A percentile compares a stretch with the other conserved stretches of the same genome.
Conservation (phyloP, 2,113 vertebrate species). For the Dipodomys spectabilis region DNA sequence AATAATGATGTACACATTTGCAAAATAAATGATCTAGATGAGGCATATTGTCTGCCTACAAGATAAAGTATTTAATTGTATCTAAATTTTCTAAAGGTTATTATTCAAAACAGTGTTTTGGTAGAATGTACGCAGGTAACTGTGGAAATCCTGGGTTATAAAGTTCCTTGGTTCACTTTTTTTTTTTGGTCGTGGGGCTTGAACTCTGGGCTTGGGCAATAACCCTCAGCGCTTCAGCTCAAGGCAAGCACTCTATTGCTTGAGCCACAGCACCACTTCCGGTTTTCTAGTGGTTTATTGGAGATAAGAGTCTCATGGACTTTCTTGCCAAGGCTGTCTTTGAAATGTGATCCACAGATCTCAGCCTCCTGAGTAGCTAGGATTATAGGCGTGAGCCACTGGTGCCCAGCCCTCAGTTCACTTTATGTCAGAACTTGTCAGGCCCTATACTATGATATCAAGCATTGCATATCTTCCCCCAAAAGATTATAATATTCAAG, state of each 20-base stretch:
- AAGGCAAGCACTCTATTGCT: no score
- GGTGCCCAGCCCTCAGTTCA: neutral
- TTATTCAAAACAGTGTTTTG: slow-evolving; percentile 33
- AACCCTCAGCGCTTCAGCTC: no score
- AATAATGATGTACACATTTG: neutral
- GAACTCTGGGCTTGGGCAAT: no score
- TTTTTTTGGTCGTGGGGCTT: no score
- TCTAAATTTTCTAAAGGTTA: slow-evolving; percentile 21
- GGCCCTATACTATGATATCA: neutral
- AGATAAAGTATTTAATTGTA: neutral
- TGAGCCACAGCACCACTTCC: no score
- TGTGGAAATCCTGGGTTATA: slow-evolving; percentile 23
- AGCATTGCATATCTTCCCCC: slow-evolving; percentile 2
- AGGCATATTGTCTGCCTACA: neutral
- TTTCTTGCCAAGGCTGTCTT: no score
- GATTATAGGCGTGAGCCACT: no score
- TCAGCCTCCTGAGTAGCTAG: neutral
- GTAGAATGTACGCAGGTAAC: slow-evolving; percentile 39
- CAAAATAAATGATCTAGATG: neutral
- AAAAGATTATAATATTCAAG: neutral
- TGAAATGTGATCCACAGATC: no score
- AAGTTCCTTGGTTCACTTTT: slow-evolving; percentile 22
- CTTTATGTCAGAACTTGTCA: slow-evolving; percentile 10
- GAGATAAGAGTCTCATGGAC: no score
- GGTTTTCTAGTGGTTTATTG: no score